These are phyloP conservation scores for Nephrotoma appendiculata DNA, from an alignment of 2,888 invertebrate genomes.

Conservation along the genomic window DNA sequence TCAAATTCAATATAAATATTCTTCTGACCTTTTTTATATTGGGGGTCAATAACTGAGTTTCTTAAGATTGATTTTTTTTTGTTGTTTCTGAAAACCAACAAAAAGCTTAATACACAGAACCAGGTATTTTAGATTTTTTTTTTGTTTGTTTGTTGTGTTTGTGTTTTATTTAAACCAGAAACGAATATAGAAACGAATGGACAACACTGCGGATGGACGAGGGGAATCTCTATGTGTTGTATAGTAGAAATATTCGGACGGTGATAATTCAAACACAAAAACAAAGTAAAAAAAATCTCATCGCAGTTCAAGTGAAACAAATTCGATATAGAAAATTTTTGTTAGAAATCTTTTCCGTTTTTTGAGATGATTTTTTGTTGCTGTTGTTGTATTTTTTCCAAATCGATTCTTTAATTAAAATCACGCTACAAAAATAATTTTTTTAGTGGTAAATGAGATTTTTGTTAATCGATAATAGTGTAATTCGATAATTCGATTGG, in stretches of 20 bases:
- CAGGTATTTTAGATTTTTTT: neutral
- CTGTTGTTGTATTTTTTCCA: neutral
- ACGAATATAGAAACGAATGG: neutral
- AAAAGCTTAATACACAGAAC: neutral
- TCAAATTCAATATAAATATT: neutral
- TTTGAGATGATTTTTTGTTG: neutral
- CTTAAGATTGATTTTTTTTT: neutral
- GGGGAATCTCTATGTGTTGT: too few species aligned
- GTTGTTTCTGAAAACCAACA: neutral
- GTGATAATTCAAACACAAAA: neutral
- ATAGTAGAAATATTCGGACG: neutral
- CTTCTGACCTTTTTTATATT: neutral
- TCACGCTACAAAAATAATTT: neutral
- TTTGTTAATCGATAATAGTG: neutral
- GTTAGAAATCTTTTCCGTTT: neutral
- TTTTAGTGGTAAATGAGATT: neutral
- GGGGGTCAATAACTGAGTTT: neutral
- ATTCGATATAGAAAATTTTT: neutral
- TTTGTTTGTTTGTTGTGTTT: neutral
- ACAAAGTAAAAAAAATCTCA: neutral
- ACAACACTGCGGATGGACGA: too few species aligned
- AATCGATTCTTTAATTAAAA: neutral
- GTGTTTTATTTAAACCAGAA: neutral
- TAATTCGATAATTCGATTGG: neutral
- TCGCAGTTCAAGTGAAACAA: neutral